Evolutionary conservation across 2,113 vertebrate genomes (phyloP).

Genomic region (Nycticryphes semicollaris): DNA sequence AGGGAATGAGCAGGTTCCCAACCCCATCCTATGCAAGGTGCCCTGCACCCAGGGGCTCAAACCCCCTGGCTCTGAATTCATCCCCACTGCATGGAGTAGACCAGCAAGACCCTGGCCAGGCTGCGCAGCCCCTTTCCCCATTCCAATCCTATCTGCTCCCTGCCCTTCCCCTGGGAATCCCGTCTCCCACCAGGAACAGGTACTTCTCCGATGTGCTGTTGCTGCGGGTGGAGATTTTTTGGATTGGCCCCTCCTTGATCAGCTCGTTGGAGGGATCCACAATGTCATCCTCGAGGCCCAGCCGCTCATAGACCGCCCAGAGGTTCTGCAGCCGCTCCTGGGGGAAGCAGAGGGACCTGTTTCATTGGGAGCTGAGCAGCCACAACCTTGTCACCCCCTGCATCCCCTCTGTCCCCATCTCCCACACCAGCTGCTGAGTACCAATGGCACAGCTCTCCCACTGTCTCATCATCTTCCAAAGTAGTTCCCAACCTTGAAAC

Average conservation of each 20-base stretch:
- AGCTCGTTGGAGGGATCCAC: conserved; percentile 80
- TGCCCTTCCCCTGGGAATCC: neutral
- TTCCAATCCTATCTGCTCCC: neutral
- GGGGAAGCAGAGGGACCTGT: neutral
- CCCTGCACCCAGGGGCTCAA: neutral
- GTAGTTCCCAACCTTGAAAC: neutral
- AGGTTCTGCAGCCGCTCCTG: conserved; percentile 79
- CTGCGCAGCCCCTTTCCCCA: neutral
- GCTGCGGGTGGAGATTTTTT: conserved; percentile 77
- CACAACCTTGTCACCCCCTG: neutral
- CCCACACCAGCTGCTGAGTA: neutral
- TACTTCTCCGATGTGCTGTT: conserved; percentile 75
- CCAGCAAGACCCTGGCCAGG: neutral
- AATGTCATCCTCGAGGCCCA: conserved; percentile 76
- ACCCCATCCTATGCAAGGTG: rapidly evolving
- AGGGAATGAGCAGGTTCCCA: neutral
- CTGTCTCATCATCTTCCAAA: neutral
- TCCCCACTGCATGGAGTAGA: neutral
- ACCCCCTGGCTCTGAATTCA: neutral
- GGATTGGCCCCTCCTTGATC: conserved; percentile 76
- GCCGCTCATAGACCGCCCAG: conserved; percentile 78
- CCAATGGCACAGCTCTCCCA: neutral
- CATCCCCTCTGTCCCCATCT: neutral
- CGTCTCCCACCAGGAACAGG: conserved; percentile 76
- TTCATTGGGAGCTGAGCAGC: neutral